Evolutionary conservation across 2,888 invertebrate genomes (phyloP), one percentile per base, ranked within the genome.

Genomic region (Drosophila fulvimacula): DNA sequence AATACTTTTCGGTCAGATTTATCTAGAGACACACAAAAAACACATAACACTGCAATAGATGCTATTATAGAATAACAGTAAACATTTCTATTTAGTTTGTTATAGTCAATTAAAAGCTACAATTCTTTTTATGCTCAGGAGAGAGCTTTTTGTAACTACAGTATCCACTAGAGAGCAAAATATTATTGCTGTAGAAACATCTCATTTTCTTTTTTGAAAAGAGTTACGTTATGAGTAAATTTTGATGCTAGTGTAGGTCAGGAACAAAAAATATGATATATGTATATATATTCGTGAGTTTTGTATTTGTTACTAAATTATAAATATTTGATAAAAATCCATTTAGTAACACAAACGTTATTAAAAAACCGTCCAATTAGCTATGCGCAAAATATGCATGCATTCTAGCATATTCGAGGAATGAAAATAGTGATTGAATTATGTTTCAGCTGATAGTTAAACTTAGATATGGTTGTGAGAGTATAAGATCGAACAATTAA

Each of bases 201-300:
- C 34, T 51, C 59, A 7, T 19, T 13, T 32, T 6, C 11, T 17
- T 9, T 15, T 3, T 48, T 27, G n/a, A 27, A 27, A 48, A 17
- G 11, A 48, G 27, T 11, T 48, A 30, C 17, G n/a, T n/a, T n/a
- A 6, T 17, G 17, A 11, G 11, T 48, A 11, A 17, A 48, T 13
- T 48, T 19, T 46, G 27, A 51, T 9, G 10, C 13, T 58, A 27
- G 34, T 56, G 49, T 51, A 69, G 69, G 69, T 69, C 69, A 69
- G 46, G 55, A 69, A 51, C 48, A 38, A 44, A 56, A 61, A 44
- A 24, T 52, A 4, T n/a, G n/a, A n/a, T n/a, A n/a, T n/a, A n/a
- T n/a, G n/a, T n/a, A n/a, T n/a, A n/a, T n/a, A n/a, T n/a, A n/a
- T n/a, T n/a, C n/a, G n/a, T n/a, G n/a, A n/a, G 27, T 27, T 27